Base-by-base conservation (phyloP, 2,888 invertebrate genomes). In the Melinaea menophilus region DNA sequence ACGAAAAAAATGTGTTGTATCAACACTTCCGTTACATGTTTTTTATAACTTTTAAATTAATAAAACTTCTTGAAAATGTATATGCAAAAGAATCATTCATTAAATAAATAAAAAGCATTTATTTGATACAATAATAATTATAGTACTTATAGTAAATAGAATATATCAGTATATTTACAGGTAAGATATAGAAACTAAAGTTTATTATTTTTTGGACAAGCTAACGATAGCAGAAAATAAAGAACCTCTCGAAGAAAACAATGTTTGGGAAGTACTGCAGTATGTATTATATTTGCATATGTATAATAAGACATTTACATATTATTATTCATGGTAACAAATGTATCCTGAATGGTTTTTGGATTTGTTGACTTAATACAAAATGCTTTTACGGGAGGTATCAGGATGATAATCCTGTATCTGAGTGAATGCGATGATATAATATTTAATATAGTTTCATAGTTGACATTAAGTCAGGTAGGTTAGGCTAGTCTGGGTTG, bases 321-420 rank as follows among this genome's bases (percentile, higher is more conserved):
- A 85, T 82, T 86, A 84, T 84, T 86, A 86, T 86, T 87, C 86
- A 86, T 85, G 86, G 82, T 84, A 88, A 88, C 88, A 88, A 88
- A 88, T 88, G 86, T 85, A 81, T 79, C 78, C 80, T 81, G 81
- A 85, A 88, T 84, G 85, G 85, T 84, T 86, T 85, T 85, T 81
- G 84, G 80, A 86, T 87, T 85, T 88, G 88, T 87, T 86, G 88
- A 87, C 85, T 88, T 85, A 86, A 88, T 86, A 88, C 86, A 86
- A 86, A 87, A 80, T 85, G 85, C 84, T 82, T 80, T 84, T 81
- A 78, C 79, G 81, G 80, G 81, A 81, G 84, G 82, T 84, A 77
- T 84, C 84, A 77, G 75, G 79, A 75, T 80, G 85, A 83, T 83
- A 58, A 33, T 55, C 47, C 55, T 12, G 47, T 33, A 34, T 47